Conservation (phyloP, 2,888 invertebrate genomes). For the Archips crataeganus region DNA sequence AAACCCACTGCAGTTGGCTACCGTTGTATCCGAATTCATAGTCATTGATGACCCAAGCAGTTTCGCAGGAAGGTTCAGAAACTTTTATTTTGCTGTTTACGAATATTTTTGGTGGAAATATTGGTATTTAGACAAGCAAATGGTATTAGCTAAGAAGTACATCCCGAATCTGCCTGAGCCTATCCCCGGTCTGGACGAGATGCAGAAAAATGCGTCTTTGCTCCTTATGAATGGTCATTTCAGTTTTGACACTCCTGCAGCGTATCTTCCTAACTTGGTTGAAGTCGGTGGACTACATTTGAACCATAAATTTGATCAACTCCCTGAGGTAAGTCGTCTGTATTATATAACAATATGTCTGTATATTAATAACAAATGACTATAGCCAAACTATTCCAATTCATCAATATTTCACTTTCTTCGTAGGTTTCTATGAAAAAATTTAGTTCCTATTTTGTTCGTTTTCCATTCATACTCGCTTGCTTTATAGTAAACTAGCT, state of each 20-base stretch:
- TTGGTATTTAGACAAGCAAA: slow-evolving; percentile 71
- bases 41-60: slow-evolving; percentile 76
- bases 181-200: slow-evolving; percentile 69
- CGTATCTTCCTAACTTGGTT: slow-evolving; percentile 83
- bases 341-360: neutral
- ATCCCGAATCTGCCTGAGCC: slow-evolving; percentile 66
- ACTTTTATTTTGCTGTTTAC: slow-evolving; percentile 73
- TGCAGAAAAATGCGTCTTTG: slow-evolving; percentile 73
- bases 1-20: slow-evolving; percentile 75
- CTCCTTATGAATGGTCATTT: slow-evolving; percentile 81
- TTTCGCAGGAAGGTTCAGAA: slow-evolving; percentile 81
- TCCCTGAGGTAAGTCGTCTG: slow-evolving; percentile 64
- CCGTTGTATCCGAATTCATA: slow-evolving; percentile 70
- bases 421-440: too few species aligned
- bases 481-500: too few species aligned
- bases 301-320: slow-evolving; percentile 58
- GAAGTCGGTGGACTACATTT: slow-evolving; percentile 86
- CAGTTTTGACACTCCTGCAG: slow-evolving; percentile 75
- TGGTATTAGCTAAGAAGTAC: slow-evolving; percentile 68
- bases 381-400: too few species aligned
- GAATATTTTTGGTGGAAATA: slow-evolving; percentile 75
- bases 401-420: too few species aligned
- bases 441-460: too few species aligned
- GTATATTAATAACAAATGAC: too few species aligned
- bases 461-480: too few species aligned